These are phyloP conservation scores for Engystomops pustulosus DNA, from an alignment of 2,113 vertebrate species.

Conservation along the genomic window DNA sequence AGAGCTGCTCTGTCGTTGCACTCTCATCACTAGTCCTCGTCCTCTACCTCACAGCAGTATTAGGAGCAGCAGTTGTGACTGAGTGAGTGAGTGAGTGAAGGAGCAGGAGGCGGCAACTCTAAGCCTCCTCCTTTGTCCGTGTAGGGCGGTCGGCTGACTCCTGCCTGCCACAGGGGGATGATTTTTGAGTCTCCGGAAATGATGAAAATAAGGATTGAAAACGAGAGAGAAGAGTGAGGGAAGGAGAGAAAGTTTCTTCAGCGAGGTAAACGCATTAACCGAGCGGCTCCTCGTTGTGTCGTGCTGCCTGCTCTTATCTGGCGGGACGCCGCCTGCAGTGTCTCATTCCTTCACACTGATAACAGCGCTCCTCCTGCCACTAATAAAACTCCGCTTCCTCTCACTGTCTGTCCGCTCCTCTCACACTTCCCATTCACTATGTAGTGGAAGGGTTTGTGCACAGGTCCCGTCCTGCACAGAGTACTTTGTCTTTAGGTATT, in stretches of 20 bases:
- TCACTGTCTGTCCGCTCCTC: no score
- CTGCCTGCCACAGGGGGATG: constrained; percentile 66
- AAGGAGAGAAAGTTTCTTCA: constrained; percentile 42
- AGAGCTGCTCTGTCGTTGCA: neutral
- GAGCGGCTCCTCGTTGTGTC: neutral
- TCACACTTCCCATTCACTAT: no score
- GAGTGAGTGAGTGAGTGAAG: constrained; percentile 37
- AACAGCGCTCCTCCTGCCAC: neutral
- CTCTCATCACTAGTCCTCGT: neutral
- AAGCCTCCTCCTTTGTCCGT: constrained; percentile 62
- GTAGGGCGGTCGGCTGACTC: constrained; percentile 52
- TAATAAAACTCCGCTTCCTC: no score
- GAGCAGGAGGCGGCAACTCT: constrained; percentile 1
- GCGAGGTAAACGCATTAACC: constrained; percentile 11
- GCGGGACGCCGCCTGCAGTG: neutral
- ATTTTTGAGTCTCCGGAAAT: constrained; percentile 83
- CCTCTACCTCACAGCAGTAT: neutral
- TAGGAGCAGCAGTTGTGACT: constrained; percentile 50
- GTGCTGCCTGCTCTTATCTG: neutral
- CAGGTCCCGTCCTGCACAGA: no score
- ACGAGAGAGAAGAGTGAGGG: constrained; percentile 55
- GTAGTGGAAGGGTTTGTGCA: no score
- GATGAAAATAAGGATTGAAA: constrained; percentile 75
- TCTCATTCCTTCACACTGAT: constrained; percentile 13
- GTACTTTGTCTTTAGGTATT: no score